Evolutionary conservation across 2,113 vertebrate species (phyloP).

Genomic region (Myrmecobius fasciatus): DNA sequence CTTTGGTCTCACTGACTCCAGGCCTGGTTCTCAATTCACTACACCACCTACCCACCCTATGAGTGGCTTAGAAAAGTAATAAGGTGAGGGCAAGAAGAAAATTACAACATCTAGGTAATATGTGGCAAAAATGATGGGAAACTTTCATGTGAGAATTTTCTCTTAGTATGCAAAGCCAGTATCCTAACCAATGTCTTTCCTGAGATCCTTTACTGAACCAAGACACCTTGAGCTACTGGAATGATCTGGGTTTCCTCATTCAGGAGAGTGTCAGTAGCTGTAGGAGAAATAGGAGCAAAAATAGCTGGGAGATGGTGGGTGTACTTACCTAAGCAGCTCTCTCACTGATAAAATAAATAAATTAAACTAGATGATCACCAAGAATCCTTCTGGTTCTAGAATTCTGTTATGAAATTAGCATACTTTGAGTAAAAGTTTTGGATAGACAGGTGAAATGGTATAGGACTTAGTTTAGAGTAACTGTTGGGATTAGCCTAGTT

Average conservation of each 20-base stretch:
- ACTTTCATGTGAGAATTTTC: slow-evolving; percentile 4
- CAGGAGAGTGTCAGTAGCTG: background rate
- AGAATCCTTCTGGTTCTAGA: too few relatives aligned
- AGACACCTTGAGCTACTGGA: background rate
- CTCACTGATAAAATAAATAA: background rate
- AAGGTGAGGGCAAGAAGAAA: background rate
- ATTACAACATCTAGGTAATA: slow-evolving; percentile 1
- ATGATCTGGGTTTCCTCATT: background rate
- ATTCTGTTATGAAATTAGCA: background rate
- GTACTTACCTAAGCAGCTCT: background rate
- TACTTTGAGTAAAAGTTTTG: background rate
- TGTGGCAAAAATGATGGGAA: background rate
- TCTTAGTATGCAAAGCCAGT: background rate
- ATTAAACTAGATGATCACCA: too few relatives aligned
- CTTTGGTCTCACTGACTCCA: background rate
- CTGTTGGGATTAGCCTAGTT: background rate
- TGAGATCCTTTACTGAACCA: background rate
- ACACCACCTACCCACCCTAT: background rate
- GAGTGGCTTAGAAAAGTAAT: background rate
- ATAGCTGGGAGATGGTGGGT: background rate
- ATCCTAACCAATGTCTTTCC: background rate
- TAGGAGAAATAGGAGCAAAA: background rate
- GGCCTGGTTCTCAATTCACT: background rate
- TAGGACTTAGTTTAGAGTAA: background rate
- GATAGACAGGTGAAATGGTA: background rate